Conservation (phyloP, 2,797 vertebrate genomes). For the Tinamus major region DNA sequence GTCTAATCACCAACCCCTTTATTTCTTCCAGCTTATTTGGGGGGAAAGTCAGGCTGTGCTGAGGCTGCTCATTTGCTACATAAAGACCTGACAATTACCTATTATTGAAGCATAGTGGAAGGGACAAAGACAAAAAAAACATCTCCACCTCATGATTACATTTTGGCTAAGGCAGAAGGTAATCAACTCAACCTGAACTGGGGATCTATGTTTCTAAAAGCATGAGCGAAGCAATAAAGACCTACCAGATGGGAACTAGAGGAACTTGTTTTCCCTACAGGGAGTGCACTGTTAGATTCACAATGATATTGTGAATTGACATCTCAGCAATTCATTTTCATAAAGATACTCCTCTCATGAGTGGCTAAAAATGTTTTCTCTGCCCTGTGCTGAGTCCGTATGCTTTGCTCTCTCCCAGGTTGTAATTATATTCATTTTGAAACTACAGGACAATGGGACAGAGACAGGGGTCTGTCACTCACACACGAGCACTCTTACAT, state of each 20-base stretch:
- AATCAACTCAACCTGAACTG: background rate
- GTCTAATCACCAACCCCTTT: background rate
- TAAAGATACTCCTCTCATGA: no score
- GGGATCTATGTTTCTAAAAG: background rate
- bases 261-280: background rate
- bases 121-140: slow-evolving; percentile 24
- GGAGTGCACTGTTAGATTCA: no score
- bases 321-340: no score
- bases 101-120: background rate
- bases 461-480: background rate
- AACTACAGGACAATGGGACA: background rate
- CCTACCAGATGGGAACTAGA: background rate
- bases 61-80: background rate
- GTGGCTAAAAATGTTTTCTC: background rate
- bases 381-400: background rate
- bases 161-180: background rate
- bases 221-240: background rate
- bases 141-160: background rate
- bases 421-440: background rate
- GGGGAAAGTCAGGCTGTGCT: background rate
- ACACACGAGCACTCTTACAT: background rate
- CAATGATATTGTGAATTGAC: no score
- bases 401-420: background rate
- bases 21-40: background rate
- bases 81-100: slow-evolving; percentile 15